phyloP scores from a whole-genome alignment of 2,113 vertebrate species.

The Ailuropoda melanoleuca region DNA sequence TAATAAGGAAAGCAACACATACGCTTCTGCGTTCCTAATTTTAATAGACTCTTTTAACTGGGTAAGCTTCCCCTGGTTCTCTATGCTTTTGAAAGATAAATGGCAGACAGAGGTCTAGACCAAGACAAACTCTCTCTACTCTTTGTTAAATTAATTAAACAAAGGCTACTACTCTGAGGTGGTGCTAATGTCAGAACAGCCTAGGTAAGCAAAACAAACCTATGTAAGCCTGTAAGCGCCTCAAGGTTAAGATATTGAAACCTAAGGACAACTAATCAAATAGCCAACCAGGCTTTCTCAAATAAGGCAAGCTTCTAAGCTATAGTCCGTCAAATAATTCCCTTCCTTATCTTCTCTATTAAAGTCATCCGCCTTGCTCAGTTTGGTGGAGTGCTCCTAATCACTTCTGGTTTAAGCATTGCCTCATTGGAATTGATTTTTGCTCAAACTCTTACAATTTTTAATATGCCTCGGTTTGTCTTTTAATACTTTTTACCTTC shows the following conservation, averaged over 20 bases:
- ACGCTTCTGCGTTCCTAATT: neutral
- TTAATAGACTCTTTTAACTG: neutral
- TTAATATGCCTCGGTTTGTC: neutral
- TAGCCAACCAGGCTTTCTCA: neutral
- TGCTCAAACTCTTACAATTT: neutral
- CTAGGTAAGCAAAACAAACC: neutral
- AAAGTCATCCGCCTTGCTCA: neutral
- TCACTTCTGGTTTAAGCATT: neutral
- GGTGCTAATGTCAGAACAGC: neutral
- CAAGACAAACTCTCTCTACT: neutral
- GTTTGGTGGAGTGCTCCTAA: neutral
- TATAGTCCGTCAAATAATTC: neutral
- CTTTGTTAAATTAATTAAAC: neutral
- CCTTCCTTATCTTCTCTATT: neutral
- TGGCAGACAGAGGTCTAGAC: neutral
- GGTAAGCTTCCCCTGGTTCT: neutral
- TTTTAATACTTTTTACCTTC: neutral
- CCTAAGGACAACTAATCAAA: neutral
- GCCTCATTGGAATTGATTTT: neutral
- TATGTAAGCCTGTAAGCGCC: neutral
- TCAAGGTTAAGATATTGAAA: neutral
- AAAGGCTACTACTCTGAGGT: neutral
- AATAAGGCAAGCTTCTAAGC: neutral
- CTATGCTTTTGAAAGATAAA: conserved; percentile 17
- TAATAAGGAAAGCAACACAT: neutral